phyloP scores from a whole-genome alignment of 1,140 invertebrate species.

The Drosophila kanapiae region DNA sequence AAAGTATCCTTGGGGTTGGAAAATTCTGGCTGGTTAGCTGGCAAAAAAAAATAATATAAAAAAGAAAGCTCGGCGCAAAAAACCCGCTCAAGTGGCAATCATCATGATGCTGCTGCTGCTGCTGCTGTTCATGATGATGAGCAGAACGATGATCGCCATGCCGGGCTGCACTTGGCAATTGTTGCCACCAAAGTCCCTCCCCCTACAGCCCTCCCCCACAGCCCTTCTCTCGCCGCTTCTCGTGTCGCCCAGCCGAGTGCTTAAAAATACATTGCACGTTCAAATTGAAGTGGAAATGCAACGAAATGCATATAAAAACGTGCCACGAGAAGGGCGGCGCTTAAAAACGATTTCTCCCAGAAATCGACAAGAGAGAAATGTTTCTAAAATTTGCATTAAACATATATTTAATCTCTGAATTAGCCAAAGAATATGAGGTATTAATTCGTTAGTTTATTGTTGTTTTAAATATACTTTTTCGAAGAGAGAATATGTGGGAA shows the following conservation, averaged over 20 bases:
- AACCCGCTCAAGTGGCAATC: slow-evolving; percentile 74
- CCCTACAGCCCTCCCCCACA: background rate
- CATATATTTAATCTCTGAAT: too few relatives aligned
- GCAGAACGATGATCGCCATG: slow-evolving; percentile 35
- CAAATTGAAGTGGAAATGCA: slow-evolving; percentile 79
- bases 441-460: too few relatives aligned
- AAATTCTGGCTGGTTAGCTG: slow-evolving; percentile 15
- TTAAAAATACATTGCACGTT: slow-evolving; percentile 82
- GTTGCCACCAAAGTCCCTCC: slow-evolving; percentile 54
- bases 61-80: slow-evolving; percentile 38
- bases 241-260: slow-evolving; percentile 37
- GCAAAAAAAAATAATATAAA: slow-evolving; percentile 1
- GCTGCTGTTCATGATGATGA: slow-evolving; percentile 8
- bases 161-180: slow-evolving; percentile 73
- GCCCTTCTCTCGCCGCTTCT: background rate
- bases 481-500: too few relatives aligned
- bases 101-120: slow-evolving; percentile 50
- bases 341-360: slow-evolving; percentile 23
- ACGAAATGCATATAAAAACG: slow-evolving; percentile 68
- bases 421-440: too few relatives aligned
- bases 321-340: background rate
- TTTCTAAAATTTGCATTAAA: too few relatives aligned
- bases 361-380: background rate
- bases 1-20: slow-evolving; percentile 29
- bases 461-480: too few relatives aligned